Base-by-base conservation (phyloP, 2,888 invertebrate species). In the Blera fallax region DNA sequence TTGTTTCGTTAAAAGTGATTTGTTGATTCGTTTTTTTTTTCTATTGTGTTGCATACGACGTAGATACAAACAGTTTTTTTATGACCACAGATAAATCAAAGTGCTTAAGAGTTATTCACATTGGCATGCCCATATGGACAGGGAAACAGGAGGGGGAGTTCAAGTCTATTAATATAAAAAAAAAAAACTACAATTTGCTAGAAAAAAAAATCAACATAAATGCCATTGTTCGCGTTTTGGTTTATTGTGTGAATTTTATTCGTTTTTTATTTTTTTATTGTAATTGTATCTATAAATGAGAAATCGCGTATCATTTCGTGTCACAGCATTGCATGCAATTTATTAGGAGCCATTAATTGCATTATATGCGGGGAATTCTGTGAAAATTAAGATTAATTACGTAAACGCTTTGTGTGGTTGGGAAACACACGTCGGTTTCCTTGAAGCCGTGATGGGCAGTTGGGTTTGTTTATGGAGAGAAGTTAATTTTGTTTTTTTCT, bases 331-430 rank as follows among this genome's bases (percentile, higher is more conserved):
- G 67, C 14, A 67, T 52, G 37, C 37, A 52, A 67, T 67, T 50
- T 50, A 52, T 65, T 65, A 65, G 50, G 24, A 52, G 10, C 52
- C 11, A 52, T 65, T 50, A 65, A 65, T 65, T 65, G 65, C 34
- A 56, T 34, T 34, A 34, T 56, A 29, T 29, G 14, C 21, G 50
- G n/a, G 50, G 40, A 60, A 48, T 64, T 64, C 64, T 48, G 48
- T 64, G 48, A 32, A 64, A 64, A 64, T 64, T 48, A 64, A 48
- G 64, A 64, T 64, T 34, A 48, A 64, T 64, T 64, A 64, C 24
- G 48, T 52, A 18, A 48, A 21, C 10, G 14, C 40, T 40, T 40
- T 40, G 40, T 40, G 4, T 1, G 18, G 8, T n/a, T n/a, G n/a
- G n/a, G n/a, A n/a, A n/a, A 45, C 7, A 18, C 45, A 18, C 18